Percentiles rank a stretch among this genome's conserved stretches.
Evolutionary conservation across 2,797 vertebrate species (phyloP).

Genomic region (Anguilla marmorata): DNA sequence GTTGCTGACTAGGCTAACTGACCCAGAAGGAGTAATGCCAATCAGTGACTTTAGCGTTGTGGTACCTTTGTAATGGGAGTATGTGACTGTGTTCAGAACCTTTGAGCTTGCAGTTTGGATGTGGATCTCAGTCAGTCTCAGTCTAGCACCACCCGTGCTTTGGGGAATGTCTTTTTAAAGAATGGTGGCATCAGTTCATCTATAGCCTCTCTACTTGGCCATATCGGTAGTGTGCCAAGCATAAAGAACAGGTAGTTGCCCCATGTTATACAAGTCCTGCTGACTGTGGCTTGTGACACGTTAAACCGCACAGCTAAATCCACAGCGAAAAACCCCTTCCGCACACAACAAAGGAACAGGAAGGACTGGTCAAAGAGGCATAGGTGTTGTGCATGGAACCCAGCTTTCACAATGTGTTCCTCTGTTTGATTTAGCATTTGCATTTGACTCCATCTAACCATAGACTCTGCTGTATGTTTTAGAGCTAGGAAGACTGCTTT

Average conservation of each 20-base stretch:
- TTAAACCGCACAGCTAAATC: constrained; percentile 27
- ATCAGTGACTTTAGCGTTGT: no score
- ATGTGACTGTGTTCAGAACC: constrained; percentile 1
- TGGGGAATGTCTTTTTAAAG: constrained; percentile 10
- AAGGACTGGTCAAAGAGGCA: constrained; percentile 8
- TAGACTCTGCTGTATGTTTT: no score
- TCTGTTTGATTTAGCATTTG: neutral
- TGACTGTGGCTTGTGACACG: constrained; percentile 30
- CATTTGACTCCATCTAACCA: neutral
- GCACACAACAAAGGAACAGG: constrained; percentile 21
- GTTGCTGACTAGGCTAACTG: no score
- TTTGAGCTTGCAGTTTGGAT: constrained; percentile 28
- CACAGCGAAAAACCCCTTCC: neutral
- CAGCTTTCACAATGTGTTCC: neutral
- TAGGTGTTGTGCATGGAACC: neutral
- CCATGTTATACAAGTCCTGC: constrained; percentile 28
- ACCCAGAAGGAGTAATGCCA: no score
- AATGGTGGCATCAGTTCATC: constrained; percentile 26
- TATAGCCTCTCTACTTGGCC: constrained; percentile 28
- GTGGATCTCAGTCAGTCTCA: constrained; percentile 11
- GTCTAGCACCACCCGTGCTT: constrained; percentile 16
- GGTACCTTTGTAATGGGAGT: constrained; percentile 26
- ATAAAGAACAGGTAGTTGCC: constrained; percentile 32
- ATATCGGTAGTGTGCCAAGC: constrained; percentile 29
- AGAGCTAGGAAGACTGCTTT: no score